Base-by-base conservation (phyloP, 1,140 invertebrate genomes). In the Tetraneura akinire region DNA sequence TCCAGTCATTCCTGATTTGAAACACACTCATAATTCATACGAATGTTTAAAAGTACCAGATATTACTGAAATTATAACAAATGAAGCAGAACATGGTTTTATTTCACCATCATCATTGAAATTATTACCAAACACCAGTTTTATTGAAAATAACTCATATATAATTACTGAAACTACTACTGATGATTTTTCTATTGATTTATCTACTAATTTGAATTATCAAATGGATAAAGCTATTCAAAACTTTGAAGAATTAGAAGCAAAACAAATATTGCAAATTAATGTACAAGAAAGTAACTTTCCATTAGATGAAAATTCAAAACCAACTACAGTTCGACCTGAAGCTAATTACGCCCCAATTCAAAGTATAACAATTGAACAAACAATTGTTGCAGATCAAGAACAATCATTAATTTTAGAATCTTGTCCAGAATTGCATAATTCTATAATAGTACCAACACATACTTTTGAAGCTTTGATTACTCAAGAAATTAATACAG, bases 81-180 rank as follows among this genome's bases (percentile, higher is more conserved):
- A 90, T 84, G 89, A 92, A 84, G 88, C 87, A 55, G 91, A 91
- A 85, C 84, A 85, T 60, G 84, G 83, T n/a, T 89, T 88, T 83
- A 83, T 14, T 13, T 29, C 14, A 47, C n/a, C 42, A 78, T n/a
- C 74, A 82, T 87, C 88, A 80, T 86, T 85, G 26, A 82, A 85
- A 82, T 85, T 84, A 18, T 82, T 87, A 45, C 90, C 90, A 3
- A 87, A 87, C 82, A 84, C 86, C 5, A 87, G 81, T 29, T 80
- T 91, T 29, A 85, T 85, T 51, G 86, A 88, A 5, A 86, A 88
- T 81, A 89, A 91, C 85, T 84, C 88, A 23, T 81, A 91, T 4
- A 85, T 85, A 68, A 84, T 90, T 10, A 88, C 86, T 14, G 87
- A 90, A 85, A 84, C 90, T 71, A 84, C 88, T 82, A 86, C 87